Evolutionary conservation across 35 echinoderm and acorn worm species (phyloP), one percentile per base, ranked within the genome.

Genomic region (Anneissia japonica): DNA sequence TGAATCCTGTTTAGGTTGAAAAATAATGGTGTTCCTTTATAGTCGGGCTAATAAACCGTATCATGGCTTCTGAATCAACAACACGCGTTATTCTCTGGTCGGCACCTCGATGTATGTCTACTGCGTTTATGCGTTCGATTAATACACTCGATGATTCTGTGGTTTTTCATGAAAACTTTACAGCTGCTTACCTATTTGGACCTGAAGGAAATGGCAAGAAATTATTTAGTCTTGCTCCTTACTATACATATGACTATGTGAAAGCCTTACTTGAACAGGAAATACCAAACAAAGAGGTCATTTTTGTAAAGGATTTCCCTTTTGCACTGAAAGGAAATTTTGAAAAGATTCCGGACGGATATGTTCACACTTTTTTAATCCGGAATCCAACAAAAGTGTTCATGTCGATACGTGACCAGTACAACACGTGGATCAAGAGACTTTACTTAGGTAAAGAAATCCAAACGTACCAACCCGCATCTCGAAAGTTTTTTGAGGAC

Each of bases 1-100:
- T n/a, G n/a, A n/a, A n/a, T n/a, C n/a, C n/a, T n/a, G n/a, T n/a
- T n/a, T n/a, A n/a, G n/a, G n/a, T n/a, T n/a, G n/a, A n/a, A n/a
- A n/a, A n/a, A n/a, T n/a, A n/a, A n/a, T n/a, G n/a, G n/a, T n/a
- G n/a, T n/a, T n/a, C n/a, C n/a, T n/a, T n/a, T n/a, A n/a, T n/a
- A n/a, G n/a, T n/a, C n/a, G n/a, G n/a, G n/a, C n/a, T n/a, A n/a
- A n/a, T n/a, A n/a, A n/a, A n/a, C n/a, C n/a, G n/a, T n/a, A n/a
- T n/a, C n/a, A n/a, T n/a, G n/a, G n/a, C n/a, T n/a, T n/a, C n/a
- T n/a, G n/a, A n/a, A n/a, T n/a, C n/a, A n/a, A n/a, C n/a, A n/a
- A n/a, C 84, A 7, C 29, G 74, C 28, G 77, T 88, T 45, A 88
- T 88, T 41, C 46, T 89, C 29, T 89, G 87, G 87, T 89, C 87